These are phyloP conservation scores for Lapara coniferarum DNA, from an alignment of 2,888 invertebrate species.

Conservation along the genomic window DNA sequence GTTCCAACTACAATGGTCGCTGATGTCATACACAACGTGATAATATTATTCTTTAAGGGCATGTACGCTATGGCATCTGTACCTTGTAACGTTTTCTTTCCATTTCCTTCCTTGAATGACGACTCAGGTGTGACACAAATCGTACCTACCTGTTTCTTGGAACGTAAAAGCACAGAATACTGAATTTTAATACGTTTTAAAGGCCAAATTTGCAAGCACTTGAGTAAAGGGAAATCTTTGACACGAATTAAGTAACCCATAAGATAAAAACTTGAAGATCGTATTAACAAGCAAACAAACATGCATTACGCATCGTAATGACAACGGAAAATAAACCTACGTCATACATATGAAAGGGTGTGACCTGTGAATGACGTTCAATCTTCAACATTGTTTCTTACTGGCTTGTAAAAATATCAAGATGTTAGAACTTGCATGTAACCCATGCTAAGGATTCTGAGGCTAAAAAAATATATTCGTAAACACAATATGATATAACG, in stretches of 20 bases:
- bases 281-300: slow-evolving; percentile 19
- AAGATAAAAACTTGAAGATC: not conserved
- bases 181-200: not conserved
- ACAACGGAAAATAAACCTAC: not conserved
- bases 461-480: too few species aligned
- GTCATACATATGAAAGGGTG: too few species aligned
- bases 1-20: slow-evolving; percentile 68
- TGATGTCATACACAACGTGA: slow-evolving; percentile 70
- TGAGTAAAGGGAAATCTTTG: slow-evolving; percentile 24
- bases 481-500: too few species aligned
- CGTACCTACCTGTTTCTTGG: slow-evolving; percentile 17
- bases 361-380: too few species aligned
- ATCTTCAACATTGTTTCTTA: too few species aligned
- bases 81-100: slow-evolving; percentile 22
- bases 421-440: not conserved
- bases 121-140: slow-evolving; percentile 2
- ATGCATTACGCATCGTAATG: not conserved
- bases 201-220: slow-evolving; percentile 16
- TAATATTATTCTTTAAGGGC: slow-evolving; percentile 56
- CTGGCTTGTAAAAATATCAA: not conserved
- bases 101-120: slow-evolving; percentile 8
- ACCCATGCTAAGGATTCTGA: not conserved
- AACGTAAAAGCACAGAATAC: not conserved
- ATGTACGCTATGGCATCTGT: slow-evolving; percentile 35
- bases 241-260: slow-evolving; percentile 10